These are phyloP conservation scores for Hypomesus transpacificus DNA, from an alignment of 2,113 vertebrate genomes.

Conservation along the genomic window DNA sequence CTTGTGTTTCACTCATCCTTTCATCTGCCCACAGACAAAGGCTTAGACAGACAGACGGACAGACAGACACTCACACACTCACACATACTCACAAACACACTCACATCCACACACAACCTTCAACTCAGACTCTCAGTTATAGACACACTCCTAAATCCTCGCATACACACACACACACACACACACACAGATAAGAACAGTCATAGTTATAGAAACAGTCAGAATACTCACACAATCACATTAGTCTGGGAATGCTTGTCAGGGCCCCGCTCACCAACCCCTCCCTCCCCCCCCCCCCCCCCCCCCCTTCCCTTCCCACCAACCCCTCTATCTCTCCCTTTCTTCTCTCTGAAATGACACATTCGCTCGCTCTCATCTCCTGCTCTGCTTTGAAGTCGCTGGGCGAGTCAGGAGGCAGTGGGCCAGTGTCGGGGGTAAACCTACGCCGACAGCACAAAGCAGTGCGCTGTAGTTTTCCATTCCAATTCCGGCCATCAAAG, in stretches of 20 bases:
- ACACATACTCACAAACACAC: not conserved
- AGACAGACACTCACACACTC: no score
- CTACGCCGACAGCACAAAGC: constrained; percentile 33
- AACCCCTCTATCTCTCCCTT: constrained; percentile 12
- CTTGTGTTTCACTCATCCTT: constrained; percentile 32
- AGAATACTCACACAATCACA: not conserved
- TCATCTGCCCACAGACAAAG: constrained; percentile 35
- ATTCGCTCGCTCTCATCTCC: constrained; percentile 27
- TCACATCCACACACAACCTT: not conserved
- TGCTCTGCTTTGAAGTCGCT: constrained; percentile 51
- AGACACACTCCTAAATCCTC: not conserved
- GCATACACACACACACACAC: not conserved
- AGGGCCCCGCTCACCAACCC: no score
- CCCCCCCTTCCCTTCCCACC: not conserved
- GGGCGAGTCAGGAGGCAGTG: constrained; percentile 23
- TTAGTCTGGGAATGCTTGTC: no score
- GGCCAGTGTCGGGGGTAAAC: constrained; percentile 37
- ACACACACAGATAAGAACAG: not conserved
- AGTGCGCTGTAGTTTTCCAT: constrained; percentile 44
- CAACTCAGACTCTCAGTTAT: not conserved
- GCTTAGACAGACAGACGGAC: constrained; percentile 1
- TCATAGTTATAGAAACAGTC: not conserved
- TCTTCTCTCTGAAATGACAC: constrained; percentile 16
- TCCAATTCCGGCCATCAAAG: constrained; percentile 56
- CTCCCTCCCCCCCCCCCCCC: constrained; percentile 12